Percentiles rank a stretch among this genome's conserved stretches.
These are phyloP conservation scores for Hipparchia sbordonii DNA, from an alignment of 2,888 invertebrate species.

Conservation along the genomic window DNA sequence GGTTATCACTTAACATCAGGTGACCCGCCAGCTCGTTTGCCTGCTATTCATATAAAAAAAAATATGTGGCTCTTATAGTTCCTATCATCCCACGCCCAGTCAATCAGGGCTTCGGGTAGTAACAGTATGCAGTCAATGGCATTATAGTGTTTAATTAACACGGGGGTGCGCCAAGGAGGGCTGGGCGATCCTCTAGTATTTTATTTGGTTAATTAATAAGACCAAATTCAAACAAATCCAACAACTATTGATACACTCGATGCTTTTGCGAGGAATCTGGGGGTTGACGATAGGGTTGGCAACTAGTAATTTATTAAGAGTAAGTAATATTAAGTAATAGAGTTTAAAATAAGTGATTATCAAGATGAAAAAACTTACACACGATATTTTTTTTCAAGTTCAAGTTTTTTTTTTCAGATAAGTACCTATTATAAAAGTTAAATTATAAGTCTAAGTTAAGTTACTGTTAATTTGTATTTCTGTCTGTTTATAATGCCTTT, in stretches of 20 bases:
- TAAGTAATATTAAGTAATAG: not conserved
- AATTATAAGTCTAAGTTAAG: too few relatives aligned
- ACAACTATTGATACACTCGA: conserved; percentile 77
- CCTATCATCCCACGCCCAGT: conserved; percentile 9
- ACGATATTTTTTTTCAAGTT: too few relatives aligned
- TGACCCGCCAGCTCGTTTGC: too few relatives aligned
- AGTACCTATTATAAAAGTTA: too few relatives aligned
- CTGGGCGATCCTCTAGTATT: conserved; percentile 45
- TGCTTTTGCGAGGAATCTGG: conserved; percentile 53
- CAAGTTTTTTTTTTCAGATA: too few relatives aligned
- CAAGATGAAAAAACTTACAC: not conserved
- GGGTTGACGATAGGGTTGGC: conserved; percentile 59
- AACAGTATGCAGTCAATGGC: conserved; percentile 24
- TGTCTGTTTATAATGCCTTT: too few relatives aligned
- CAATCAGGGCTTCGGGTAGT: conserved; percentile 29
- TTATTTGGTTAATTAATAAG: conserved; percentile 80
- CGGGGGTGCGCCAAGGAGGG: conserved; percentile 31
- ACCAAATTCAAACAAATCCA: conserved; percentile 78
- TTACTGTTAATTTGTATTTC: too few relatives aligned
- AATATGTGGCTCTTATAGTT: not conserved
- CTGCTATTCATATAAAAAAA: not conserved
- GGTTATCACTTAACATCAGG: too few relatives aligned
- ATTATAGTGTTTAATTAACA: conserved; percentile 31
- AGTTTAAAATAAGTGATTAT: not conserved
- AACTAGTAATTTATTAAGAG: conserved; percentile 16